phyloP scores from a whole-genome alignment of 2,797 vertebrate genomes.

The Nannoperca australis region DNA sequence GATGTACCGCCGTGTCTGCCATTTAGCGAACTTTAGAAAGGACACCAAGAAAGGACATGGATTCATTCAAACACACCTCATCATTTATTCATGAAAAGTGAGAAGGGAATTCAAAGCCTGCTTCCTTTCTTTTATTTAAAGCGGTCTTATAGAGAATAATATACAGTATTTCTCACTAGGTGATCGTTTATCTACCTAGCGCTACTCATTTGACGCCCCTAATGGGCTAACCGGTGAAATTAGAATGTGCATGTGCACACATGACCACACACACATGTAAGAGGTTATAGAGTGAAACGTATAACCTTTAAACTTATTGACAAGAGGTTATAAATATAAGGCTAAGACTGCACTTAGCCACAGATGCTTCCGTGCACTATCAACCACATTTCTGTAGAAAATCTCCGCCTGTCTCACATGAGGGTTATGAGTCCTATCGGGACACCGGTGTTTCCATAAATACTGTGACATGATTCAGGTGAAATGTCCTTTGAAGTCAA shows the following conservation, averaged over 20 bases:
- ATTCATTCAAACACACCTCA: constrained; percentile 72
- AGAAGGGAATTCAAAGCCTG: constrained; percentile 69
- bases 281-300: no score
- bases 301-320: no score
- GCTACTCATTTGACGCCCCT: constrained; percentile 48
- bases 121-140: constrained; percentile 62
- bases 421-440: constrained; percentile 39
- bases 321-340: not conserved
- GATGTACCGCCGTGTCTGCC: constrained; percentile 59
- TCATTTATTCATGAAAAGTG: constrained; percentile 80
- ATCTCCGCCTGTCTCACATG: constrained; percentile 21
- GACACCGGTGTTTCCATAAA: constrained; percentile 60
- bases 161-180: constrained; percentile 41
- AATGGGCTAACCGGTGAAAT: constrained; percentile 37
- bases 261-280: no score
- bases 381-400: constrained; percentile 11
- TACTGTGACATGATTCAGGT: constrained; percentile 53
- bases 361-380: not conserved
- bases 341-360: not conserved
- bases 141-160: constrained; percentile 54
- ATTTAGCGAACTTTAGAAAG: constrained; percentile 79
- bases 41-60: constrained; percentile 74
- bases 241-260: not conserved
- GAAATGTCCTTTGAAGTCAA: constrained; percentile 64
- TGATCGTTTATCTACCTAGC: constrained; percentile 51